These are phyloP conservation scores for Sparus aurata DNA, from an alignment of 2,797 vertebrate genomes.

Conservation along the genomic window DNA sequence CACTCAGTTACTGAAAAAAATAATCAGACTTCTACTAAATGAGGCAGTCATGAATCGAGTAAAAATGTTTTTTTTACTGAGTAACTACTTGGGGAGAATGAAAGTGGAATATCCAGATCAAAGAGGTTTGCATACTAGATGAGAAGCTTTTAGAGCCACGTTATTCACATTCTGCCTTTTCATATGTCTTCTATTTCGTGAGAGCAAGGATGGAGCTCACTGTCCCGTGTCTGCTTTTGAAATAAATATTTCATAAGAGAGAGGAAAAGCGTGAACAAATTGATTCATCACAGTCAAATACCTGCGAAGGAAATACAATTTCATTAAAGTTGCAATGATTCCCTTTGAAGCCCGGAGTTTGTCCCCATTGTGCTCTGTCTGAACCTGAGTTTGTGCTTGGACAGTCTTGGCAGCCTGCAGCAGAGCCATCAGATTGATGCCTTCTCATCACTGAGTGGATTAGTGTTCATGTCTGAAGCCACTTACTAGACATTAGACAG, in stretches of 20 bases:
- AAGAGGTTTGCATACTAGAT: not conserved
- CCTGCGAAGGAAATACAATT: conserved; percentile 75
- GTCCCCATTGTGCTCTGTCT: conserved; percentile 53
- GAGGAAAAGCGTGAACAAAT: conserved; percentile 57
- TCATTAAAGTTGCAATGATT: conserved; percentile 57
- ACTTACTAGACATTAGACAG: conserved; percentile 83
- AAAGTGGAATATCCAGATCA: not conserved
- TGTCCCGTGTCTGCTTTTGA: conserved; percentile 27
- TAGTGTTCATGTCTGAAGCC: conserved; percentile 83
- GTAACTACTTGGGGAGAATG: not conserved
- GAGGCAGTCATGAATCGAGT: not conserved
- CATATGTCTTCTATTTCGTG: conserved; percentile 8
- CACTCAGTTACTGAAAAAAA: not conserved
- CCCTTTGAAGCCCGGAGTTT: conserved; percentile 59
- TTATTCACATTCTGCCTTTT: conserved; percentile 7
- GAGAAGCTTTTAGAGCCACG: not conserved
- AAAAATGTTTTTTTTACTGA: not conserved
- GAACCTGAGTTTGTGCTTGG: conserved; percentile 32
- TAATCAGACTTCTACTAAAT: not conserved
- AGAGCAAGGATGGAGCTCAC: conserved; percentile 13
- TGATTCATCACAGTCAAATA: conserved; percentile 68
- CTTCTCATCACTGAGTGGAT: conserved; percentile 84
- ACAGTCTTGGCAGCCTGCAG: conserved; percentile 74
- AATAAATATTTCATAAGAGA: conserved; percentile 65
- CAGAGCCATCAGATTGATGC: conserved; percentile 72